Percentiles rank a stretch among this genome's conserved stretches.
Conservation (phyloP, 2,797 vertebrate species). For the Diglossa cyanea region DNA sequence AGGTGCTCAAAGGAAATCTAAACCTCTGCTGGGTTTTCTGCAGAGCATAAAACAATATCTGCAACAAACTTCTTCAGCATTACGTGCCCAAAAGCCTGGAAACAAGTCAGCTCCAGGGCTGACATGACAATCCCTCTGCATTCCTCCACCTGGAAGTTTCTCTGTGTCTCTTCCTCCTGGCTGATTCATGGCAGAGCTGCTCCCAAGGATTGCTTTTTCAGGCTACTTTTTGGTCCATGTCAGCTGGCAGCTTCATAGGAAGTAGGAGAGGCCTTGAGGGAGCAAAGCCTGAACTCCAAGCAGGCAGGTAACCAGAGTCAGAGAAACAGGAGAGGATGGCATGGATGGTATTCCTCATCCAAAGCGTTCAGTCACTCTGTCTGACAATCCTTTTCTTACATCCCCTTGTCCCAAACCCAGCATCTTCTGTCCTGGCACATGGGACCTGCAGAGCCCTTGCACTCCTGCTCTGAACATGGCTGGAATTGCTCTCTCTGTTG, state of each 20-base stretch:
- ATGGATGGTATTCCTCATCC: fast-evolving
- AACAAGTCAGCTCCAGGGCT: neutral
- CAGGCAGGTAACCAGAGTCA: neutral
- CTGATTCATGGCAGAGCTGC: neutral
- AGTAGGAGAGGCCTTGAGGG: neutral
- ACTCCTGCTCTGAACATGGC: fast-evolving
- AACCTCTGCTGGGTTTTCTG: neutral
- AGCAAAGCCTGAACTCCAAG: neutral
- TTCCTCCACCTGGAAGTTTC: neutral
- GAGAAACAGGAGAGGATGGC: fast-evolving
- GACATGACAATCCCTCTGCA: fast-evolving
- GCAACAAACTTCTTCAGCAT: neutral
- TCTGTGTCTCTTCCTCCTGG: neutral
- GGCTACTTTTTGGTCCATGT: neutral
- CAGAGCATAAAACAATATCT: neutral
- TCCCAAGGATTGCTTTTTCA: neutral
- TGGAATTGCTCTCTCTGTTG: neutral
- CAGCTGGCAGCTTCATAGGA: fast-evolving
- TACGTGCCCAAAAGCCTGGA: neutral
- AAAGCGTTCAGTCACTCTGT: fast-evolving
- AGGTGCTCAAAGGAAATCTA: neutral
- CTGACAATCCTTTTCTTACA: neutral
- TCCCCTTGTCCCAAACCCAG: neutral
- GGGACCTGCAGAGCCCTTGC: fast-evolving
- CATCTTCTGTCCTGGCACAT: fast-evolving